Evolutionary conservation across 2,797 vertebrate species (phyloP), one percentile per base, ranked within the genome.

Genomic region (Micrastur ruficollis): DNA sequence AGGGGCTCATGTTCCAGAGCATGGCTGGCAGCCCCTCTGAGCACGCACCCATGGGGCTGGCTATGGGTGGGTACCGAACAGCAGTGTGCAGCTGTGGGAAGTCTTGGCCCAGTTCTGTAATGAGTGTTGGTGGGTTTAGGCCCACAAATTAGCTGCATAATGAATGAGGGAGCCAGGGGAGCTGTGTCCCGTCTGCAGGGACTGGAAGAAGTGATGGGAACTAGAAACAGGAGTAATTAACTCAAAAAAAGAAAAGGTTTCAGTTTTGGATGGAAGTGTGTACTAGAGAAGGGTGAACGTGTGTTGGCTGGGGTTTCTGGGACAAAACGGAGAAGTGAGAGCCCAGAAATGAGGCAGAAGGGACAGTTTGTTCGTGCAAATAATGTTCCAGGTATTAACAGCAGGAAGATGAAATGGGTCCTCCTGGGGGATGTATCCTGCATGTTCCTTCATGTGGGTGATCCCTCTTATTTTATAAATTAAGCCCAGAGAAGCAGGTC

Each of bases 221-320:
- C 53, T 58, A 52, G 47, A 79, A 93, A 62, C 15, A 58, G 19
- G 16, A 83, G 34, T 73, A 53, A 86, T 49, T 68, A 56, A 62
- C 21, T 66, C 2, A 26, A 47, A 56, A 46, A 49, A 73, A 23
- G 3, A 7, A 50, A 36, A 40, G 2, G 13, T 71, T 80, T 79
- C 63, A 25, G 42, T 5, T 89, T 95, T 87, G 58, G 68, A 58
- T 94, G 66, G 74, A 89, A 95, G 31, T 21, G 34, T 74, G 75
- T 68, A 9, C 58, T 68, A 26, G 58, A 50, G 65, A 8, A 75
- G 91, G 58, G 36, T 50, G 73, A 67, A 87, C 55, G 72, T 93
- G 95, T 91, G 75, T 78, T 96, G 94, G 93, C 94, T 94, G 95
- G 44, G 50, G 26, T 95, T 94, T 93, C 93, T 95, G 86, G 96